phyloP scores from a whole-genome alignment of 2,113 vertebrate genomes.

The Genyomyrus donnyi region DNA sequence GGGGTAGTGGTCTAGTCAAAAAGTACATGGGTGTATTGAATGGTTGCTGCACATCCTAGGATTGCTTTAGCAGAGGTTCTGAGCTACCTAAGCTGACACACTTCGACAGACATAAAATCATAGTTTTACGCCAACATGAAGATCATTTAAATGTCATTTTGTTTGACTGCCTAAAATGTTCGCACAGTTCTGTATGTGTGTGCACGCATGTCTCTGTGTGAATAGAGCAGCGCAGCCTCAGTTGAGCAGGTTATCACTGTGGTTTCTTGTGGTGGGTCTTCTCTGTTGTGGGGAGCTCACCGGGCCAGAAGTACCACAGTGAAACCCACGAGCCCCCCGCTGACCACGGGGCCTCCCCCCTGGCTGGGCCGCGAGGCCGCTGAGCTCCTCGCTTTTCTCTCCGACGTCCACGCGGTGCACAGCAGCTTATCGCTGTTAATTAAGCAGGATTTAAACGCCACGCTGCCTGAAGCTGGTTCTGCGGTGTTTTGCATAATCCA shows the following conservation, averaged over 20 bases:
- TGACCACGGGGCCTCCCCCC: background rate
- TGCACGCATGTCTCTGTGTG: background rate
- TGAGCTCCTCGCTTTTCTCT: background rate
- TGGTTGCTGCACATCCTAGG: background rate
- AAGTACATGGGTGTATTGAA: background rate
- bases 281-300: background rate
- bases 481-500: background rate
- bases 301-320: background rate
- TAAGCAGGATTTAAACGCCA: background rate
- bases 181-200: background rate
- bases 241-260: background rate
- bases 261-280: background rate
- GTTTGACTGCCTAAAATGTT: background rate
- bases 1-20: background rate
- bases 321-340: background rate
- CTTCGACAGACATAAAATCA: background rate
- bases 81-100: background rate
- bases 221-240: background rate
- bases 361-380: background rate
- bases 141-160: background rate
- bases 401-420: background rate
- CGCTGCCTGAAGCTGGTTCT: too few species aligned
- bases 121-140: background rate
- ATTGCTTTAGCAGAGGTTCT: background rate
- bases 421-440: background rate